Conservation (phyloP, 1,140 invertebrate genomes). For the Euborellia annulipes region DNA sequence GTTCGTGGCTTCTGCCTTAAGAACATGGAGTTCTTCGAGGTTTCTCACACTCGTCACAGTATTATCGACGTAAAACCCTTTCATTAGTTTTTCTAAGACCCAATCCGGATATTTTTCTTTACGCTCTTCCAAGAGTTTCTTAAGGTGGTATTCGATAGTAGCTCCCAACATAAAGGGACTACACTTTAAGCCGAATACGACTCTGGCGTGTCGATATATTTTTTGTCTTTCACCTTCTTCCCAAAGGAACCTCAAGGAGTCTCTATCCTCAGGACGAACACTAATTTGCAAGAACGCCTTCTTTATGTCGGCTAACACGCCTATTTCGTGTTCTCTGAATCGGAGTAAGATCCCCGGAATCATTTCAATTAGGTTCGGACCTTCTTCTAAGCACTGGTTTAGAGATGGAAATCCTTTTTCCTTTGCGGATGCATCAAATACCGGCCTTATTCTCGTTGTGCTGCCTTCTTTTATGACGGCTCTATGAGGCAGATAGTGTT, state of each 20-base stretch:
- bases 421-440: constrained; percentile 16
- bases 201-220: constrained; percentile 19
- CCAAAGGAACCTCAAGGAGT: constrained; percentile 25
- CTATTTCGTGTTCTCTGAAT: constrained; percentile 23
- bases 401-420: constrained; percentile 18
- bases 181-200: constrained; percentile 13
- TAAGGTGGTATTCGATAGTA: constrained; percentile 7
- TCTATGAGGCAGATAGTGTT: constrained; percentile 22
- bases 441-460: constrained; percentile 17
- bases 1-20: constrained; percentile 10
- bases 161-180: constrained; percentile 12
- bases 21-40: constrained; percentile 12
- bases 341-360: constrained; percentile 23
- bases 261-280: constrained; percentile 16
- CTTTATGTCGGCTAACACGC: constrained; percentile 25
- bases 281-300: constrained; percentile 28
- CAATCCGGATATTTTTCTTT: constrained; percentile 7
- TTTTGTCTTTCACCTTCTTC: constrained; percentile 8
- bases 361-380: constrained; percentile 25
- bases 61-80: constrained; percentile 19
- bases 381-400: constrained; percentile 26
- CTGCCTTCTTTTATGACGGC: constrained; percentile 19
- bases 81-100: constrained; percentile 10
- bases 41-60: constrained; percentile 15
- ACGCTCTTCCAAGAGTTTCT: constrained; percentile 1